Evolutionary conservation across 2,888 invertebrate genomes (phyloP).

Genomic region (Thymelicus lineola): DNA sequence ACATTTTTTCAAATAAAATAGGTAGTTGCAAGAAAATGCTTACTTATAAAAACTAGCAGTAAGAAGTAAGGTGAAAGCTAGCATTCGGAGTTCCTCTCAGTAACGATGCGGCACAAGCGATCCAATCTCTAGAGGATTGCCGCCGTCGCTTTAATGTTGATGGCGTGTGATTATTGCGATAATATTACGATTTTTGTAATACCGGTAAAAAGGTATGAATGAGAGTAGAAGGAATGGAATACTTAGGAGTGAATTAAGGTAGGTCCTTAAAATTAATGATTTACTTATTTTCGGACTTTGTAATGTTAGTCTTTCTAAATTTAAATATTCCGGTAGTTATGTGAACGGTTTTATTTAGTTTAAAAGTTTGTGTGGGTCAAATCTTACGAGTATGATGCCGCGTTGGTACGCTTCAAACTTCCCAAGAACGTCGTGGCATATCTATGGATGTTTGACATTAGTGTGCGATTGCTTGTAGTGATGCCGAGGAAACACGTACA

Average conservation of each 20-base stretch:
- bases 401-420: too few relatives aligned
- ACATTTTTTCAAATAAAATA: background rate
- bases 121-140: slow-evolving; percentile 29
- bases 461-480: too few relatives aligned
- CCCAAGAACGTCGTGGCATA: too few relatives aligned
- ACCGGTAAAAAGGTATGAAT: background rate
- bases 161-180: slow-evolving; percentile 23
- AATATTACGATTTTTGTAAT: slow-evolving; percentile 8
- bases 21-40: slow-evolving; percentile 1
- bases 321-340: too few relatives aligned
- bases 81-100: background rate
- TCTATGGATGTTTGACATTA: too few relatives aligned
- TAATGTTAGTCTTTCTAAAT: too few relatives aligned
- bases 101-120: slow-evolving; percentile 7
- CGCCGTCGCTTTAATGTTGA: slow-evolving; percentile 27
- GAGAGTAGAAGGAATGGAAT: background rate
- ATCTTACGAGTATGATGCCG: too few relatives aligned
- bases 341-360: too few relatives aligned
- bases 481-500: too few relatives aligned
- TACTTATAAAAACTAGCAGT: background rate
- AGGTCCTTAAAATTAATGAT: too few relatives aligned
- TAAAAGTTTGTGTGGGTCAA: too few relatives aligned
- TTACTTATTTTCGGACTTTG: too few relatives aligned
- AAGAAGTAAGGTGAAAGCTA: slow-evolving; percentile 1
- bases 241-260: background rate